Base-by-base conservation (phyloP, 2,888 invertebrate species). In the Amphimallon solstitiale region DNA sequence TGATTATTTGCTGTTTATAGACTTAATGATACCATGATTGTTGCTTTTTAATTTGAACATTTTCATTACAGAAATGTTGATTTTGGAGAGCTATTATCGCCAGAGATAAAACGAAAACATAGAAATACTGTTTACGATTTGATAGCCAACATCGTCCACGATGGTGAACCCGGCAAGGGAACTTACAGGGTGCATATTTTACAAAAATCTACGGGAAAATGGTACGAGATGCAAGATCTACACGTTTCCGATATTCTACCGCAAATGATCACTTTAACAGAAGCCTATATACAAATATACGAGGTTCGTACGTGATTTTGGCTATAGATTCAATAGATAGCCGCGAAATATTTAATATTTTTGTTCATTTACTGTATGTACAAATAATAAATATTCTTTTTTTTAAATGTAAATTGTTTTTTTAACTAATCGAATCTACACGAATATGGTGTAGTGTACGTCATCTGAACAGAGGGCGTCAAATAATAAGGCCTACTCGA, bases 241-340 rank as follows among this genome's bases (percentile, higher is more conserved):
- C 99, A 99, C 79, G 98, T 99, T 0, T 96, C 93, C 5, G 97
- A 97, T 82, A 98, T 99, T 77, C 85, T 99, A 66, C 98, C 99
- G 2, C 99, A 99, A 84, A 99, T 99, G 98, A 98, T 99, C 68
- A 98, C 99, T 0, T 86, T 99, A 15, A 98, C 98, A 1, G 99
- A 99, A 84, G 96, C 98, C 2, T 99, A 99, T 80, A 97, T 99
- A 79, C 99, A 99, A 82, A 89, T 91, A 75, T 91, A 91, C 83
- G 90, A 91, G 81, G 79, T 82, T 10, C 56, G 56, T 0, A 29
- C 10, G 4, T 59, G 43, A 29, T 29, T 29, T 7, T 5, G 5
- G n/a, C n/a, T 23, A 5, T 23, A 23, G 23, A 4, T 23, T 23
- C 23, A 5, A 5, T 23, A 23, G 23, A 23, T 23, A 23, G 5